Conservation (phyloP, 2,888 invertebrate genomes). For the Arge pagana region DNA sequence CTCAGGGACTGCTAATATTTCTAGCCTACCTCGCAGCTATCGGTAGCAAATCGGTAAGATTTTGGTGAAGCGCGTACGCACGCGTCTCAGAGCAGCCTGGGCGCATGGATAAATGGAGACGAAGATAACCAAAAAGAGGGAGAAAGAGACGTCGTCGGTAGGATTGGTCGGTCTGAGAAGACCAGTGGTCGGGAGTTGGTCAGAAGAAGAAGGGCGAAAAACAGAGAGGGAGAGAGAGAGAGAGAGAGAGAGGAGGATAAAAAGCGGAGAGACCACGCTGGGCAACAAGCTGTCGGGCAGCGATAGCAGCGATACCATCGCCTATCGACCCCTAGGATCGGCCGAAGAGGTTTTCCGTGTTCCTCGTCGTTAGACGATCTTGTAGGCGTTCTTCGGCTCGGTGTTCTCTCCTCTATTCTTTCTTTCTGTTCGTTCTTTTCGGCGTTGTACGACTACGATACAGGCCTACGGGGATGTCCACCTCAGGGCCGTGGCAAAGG, state of each 20-base stretch:
- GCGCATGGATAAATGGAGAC: constrained; percentile 25
- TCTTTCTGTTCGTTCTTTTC: constrained; percentile 11
- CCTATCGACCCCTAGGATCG: constrained; percentile 55
- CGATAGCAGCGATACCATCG: constrained; percentile 56
- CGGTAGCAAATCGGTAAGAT: constrained; percentile 40
- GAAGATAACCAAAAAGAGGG: constrained; percentile 28
- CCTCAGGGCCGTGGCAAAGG: constrained; percentile 6
- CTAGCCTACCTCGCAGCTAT: constrained; percentile 41
- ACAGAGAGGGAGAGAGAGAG: constrained; percentile 18
- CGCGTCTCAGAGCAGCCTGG: constrained; percentile 18
- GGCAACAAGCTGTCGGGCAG: constrained; percentile 52
- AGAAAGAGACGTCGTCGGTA: constrained; percentile 1
- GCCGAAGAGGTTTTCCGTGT: constrained; percentile 58
- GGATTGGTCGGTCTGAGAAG: background rate
- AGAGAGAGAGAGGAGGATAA: constrained; percentile 29
- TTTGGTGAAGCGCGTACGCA: constrained; percentile 5
- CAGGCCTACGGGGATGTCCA: constrained; percentile 5
- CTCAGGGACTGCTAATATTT: constrained; percentile 43
- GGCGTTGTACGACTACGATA: background rate
- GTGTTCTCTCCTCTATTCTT: constrained; percentile 2
- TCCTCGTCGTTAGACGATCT: constrained; percentile 48
- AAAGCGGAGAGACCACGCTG: constrained; percentile 39
- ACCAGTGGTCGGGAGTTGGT: background rate
- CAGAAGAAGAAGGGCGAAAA: background rate
- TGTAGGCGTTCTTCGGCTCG: constrained; percentile 39